Percentiles rank a stretch among this genome's conserved stretches.
Evolutionary conservation across 2,888 invertebrate genomes (phyloP).

Genomic region (Entomobrya multifasciata): DNA sequence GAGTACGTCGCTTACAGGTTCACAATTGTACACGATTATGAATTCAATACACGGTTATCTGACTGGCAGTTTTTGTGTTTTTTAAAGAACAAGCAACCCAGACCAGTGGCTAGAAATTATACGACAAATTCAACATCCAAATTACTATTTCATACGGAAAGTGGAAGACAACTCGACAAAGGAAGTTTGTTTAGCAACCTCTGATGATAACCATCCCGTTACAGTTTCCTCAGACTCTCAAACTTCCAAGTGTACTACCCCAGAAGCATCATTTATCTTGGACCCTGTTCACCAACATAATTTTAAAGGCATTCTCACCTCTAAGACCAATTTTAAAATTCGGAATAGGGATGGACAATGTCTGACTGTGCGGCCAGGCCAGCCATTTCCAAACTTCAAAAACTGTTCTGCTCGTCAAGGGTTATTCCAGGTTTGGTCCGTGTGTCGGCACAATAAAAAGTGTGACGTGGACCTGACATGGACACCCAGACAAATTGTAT

Average conservation of each 20-base stretch:
- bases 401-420: slow-evolving; percentile 36
- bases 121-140: not conserved
- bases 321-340: slow-evolving; percentile 36
- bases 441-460: slow-evolving; percentile 57
- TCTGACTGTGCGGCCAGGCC: slow-evolving; percentile 48
- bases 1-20: not conserved
- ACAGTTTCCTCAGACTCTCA: not conserved
- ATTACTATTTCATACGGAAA: no score
- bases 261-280: slow-evolving; percentile 3
- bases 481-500: slow-evolving; percentile 56
- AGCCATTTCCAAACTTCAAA: slow-evolving; percentile 15
- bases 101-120: slow-evolving; percentile 60
- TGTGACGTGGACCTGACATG: slow-evolving; percentile 68
- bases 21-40: not conserved
- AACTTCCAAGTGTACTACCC: no score
- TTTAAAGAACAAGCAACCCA: slow-evolving; percentile 22
- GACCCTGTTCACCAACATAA: slow-evolving; percentile 15
- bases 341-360: slow-evolving; percentile 46
- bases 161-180: not conserved
- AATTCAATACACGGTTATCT: not conserved
- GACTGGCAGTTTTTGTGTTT: not conserved
- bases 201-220: not conserved
- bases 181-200: slow-evolving; percentile 23
- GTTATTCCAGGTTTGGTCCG: slow-evolving; percentile 65
- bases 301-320: slow-evolving; percentile 25